Evolutionary conservation across 2,888 invertebrate species (phyloP).

Genomic region (Lepidocyrtoides sp.): DNA sequence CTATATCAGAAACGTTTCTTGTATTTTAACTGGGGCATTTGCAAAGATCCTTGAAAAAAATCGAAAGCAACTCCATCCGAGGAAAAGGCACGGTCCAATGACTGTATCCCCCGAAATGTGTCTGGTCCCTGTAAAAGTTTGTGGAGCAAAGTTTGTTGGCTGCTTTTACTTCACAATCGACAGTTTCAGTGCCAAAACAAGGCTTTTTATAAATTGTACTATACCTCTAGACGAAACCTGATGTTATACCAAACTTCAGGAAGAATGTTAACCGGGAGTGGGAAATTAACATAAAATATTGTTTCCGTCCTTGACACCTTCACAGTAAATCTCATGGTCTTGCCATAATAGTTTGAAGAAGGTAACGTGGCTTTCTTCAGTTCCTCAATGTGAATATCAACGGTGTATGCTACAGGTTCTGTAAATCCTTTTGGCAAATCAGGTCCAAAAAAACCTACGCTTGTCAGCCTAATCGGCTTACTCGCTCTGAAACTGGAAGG

Average conservation of each 20-base stretch:
- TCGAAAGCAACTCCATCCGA: constrained; percentile 57
- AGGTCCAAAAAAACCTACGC: constrained; percentile 79
- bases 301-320: constrained; percentile 45
- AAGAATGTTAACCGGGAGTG: constrained; percentile 50
- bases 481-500: constrained; percentile 74
- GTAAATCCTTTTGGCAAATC: constrained; percentile 10
- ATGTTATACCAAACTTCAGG: constrained; percentile 70
- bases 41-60: constrained; percentile 74
- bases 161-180: neutral
- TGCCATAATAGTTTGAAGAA: neutral
- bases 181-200: neutral
- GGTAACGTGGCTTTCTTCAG: neutral
- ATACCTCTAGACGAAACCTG: constrained; percentile 75
- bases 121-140: constrained; percentile 28
- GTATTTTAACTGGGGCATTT: constrained; percentile 69
- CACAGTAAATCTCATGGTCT: constrained; percentile 16
- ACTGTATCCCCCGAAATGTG: constrained; percentile 29
- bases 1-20: neutral
- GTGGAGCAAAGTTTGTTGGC: neutral
- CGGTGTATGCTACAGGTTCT: constrained; percentile 61
- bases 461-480: constrained; percentile 66
- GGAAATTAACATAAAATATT: constrained; percentile 67
- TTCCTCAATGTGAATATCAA: constrained; percentile 57
- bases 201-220: neutral
- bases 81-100: neutral